phyloP scores from a whole-genome alignment of 1,140 invertebrate genomes.

The Listronotus bonariensis region DNA sequence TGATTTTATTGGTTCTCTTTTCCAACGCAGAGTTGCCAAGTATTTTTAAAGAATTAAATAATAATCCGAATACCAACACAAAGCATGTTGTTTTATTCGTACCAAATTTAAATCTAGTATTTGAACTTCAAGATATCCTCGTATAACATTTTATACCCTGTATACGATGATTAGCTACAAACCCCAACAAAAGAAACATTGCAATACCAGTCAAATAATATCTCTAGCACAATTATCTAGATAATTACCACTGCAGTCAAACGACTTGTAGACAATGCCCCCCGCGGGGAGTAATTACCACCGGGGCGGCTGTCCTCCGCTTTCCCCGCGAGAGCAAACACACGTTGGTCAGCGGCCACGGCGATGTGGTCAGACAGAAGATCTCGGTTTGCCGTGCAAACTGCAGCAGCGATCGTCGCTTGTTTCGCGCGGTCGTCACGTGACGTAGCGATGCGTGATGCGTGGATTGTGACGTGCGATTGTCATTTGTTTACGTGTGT shows the following conservation, averaged over 20 bases:
- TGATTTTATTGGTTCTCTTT: too few relatives aligned
- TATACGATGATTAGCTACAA: too few relatives aligned
- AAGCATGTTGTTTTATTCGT: too few relatives aligned
- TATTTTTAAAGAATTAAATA: too few relatives aligned
- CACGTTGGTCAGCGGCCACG: conserved; percentile 31
- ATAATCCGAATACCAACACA: too few relatives aligned
- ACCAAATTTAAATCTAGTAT: too few relatives aligned
- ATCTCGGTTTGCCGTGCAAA: conserved; percentile 35
- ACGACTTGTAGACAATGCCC: conserved; percentile 22
- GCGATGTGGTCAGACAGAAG: conserved; percentile 33
- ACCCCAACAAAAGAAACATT: too few relatives aligned
- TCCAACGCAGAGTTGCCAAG: too few relatives aligned
- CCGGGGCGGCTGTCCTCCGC: conserved; percentile 9
- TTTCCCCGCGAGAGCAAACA: conserved; percentile 9
- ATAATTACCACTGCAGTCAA: conserved; percentile 19
- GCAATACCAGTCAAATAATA: too few relatives aligned
- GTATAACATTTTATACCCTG: too few relatives aligned
- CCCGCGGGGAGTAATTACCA: conserved; percentile 30
- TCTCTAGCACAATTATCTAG: too few relatives aligned
- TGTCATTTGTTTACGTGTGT: conserved; percentile 37
- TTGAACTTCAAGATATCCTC: too few relatives aligned
- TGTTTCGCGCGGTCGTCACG: conserved; percentile 26
- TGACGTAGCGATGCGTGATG: conserved; percentile 31
- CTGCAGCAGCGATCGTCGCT: conserved; percentile 30
- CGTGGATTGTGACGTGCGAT: conserved; percentile 27